A percentile compares a stretch with the other conserved stretches of the same genome.
Evolutionary conservation across 2,113 vertebrate species (phyloP).

Genomic region (Pithys albifrons): DNA sequence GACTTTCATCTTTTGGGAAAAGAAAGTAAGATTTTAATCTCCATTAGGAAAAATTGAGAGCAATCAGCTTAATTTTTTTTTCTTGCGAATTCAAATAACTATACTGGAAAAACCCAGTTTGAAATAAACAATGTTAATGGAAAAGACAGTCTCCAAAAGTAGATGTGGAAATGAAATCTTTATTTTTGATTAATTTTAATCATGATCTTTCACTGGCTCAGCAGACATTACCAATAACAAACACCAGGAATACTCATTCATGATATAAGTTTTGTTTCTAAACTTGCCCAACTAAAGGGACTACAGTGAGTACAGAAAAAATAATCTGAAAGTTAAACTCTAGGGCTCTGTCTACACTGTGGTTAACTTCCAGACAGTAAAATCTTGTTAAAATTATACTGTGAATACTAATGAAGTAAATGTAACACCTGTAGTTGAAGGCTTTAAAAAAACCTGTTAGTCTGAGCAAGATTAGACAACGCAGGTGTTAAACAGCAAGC

Average conservation of each 20-base stretch:
- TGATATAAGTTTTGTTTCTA: not conserved
- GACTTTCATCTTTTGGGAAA: not conserved
- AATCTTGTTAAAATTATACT: not conserved
- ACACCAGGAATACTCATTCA: not conserved
- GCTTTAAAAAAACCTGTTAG: not conserved
- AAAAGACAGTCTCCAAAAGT: not conserved
- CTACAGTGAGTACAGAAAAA: not conserved
- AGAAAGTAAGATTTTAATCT: not conserved
- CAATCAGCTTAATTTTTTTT: not conserved
- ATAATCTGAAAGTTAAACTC: not conserved
- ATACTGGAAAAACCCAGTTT: not conserved
- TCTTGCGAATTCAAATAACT: not conserved
- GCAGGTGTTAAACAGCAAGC: not conserved
- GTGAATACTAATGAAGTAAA: not conserved
- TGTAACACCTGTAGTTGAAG: not conserved
- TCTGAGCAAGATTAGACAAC: not conserved
- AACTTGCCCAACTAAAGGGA: not conserved
- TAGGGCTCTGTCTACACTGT: not conserved
- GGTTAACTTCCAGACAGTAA: not conserved
- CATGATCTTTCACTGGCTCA: not conserved
- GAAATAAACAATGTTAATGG: not conserved
- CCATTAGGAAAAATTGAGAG: not conserved
- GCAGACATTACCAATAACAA: not conserved
- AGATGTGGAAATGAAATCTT: not conserved
- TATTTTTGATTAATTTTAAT: not conserved